A percentile compares a stretch with the other conserved stretches of the same genome.
Evolutionary conservation across 2,113 vertebrate species (phyloP).

Genomic region (Paramisgurnus dabryanus): DNA sequence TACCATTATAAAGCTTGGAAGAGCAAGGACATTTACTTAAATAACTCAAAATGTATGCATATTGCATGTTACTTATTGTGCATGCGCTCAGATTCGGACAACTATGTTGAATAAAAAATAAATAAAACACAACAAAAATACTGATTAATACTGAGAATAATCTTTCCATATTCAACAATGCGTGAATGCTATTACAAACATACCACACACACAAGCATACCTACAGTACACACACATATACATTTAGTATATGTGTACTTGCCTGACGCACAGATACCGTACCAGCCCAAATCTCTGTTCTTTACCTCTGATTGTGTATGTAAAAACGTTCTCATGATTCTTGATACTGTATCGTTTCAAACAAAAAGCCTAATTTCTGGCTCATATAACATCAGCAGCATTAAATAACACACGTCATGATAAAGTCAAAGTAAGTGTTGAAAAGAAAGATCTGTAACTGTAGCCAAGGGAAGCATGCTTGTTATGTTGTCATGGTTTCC

Average conservation of each 20-base stretch:
- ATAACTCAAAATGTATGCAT: too few species aligned
- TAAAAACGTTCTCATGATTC: conserved; percentile 64
- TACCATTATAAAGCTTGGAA: too few species aligned
- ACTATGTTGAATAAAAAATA: too few species aligned
- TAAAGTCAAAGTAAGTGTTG: conserved; percentile 58
- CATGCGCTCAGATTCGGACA: too few species aligned
- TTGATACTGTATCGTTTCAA: conserved; percentile 63
- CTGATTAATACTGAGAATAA: too few species aligned
- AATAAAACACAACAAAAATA: too few species aligned
- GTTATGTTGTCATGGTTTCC: conserved; percentile 65
- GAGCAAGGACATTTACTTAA: too few species aligned
- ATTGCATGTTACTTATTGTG: too few species aligned
- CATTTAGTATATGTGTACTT: too few species aligned
- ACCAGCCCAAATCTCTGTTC: conserved; percentile 60
- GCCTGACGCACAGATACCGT: background rate
- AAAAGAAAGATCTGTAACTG: conserved; percentile 56
- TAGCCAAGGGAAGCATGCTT: conserved; percentile 57
- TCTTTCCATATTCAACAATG: too few species aligned
- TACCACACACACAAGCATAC: conserved; percentile 12
- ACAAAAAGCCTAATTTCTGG: conserved; percentile 59
- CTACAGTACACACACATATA: too few species aligned
- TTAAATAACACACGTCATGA: conserved; percentile 60
- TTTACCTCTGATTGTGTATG: conserved; percentile 61
- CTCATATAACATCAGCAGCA: conserved; percentile 55
- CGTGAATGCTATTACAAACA: background rate